Evolutionary conservation across 1,140 invertebrate species (phyloP).

Genomic region (Cydia fagiglandana): DNA sequence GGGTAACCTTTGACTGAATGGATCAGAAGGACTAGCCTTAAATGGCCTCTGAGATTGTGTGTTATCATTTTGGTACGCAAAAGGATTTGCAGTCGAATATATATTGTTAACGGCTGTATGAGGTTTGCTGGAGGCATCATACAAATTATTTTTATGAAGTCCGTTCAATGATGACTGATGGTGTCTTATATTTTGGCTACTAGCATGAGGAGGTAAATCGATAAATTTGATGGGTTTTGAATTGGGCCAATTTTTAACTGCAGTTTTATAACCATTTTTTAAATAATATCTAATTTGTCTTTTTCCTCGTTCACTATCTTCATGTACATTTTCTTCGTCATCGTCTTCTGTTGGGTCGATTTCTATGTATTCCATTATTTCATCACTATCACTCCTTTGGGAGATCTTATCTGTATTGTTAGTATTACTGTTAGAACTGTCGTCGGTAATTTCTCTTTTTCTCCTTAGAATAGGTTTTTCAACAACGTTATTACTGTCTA

Average conservation of each 20-base stretch:
- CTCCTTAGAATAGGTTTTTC: constrained; percentile 51
- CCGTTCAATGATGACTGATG: constrained; percentile 44
- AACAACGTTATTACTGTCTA: constrained; percentile 49
- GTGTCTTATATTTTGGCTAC: constrained; percentile 52
- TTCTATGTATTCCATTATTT: constrained; percentile 66
- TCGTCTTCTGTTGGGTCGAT: constrained; percentile 44
- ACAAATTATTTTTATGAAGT: constrained; percentile 45
- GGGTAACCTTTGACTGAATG: constrained; percentile 45
- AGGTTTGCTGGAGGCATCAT: constrained; percentile 45
- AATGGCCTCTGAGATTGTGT: constrained; percentile 55
- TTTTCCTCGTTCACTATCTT: constrained; percentile 71
- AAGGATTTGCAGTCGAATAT: constrained; percentile 54
- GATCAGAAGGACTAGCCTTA: constrained; percentile 63
- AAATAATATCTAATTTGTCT: constrained; percentile 72
- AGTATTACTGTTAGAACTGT: constrained; percentile 35
- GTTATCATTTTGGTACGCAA: constrained; percentile 52
- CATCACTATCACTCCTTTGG: constrained; percentile 58
- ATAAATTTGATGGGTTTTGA: constrained; percentile 53
- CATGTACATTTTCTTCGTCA: constrained; percentile 46
- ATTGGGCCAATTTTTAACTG: constrained; percentile 53
- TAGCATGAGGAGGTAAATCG: constrained; percentile 57
- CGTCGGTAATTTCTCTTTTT: constrained; percentile 55
- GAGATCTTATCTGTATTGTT: constrained; percentile 47
- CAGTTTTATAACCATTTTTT: constrained; percentile 60
- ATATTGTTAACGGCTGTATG: constrained; percentile 44